A percentile compares a stretch with the other conserved stretches of the same genome.
Conservation (phyloP, 1,140 invertebrate genomes). For the Penaeus vannamei region DNA sequence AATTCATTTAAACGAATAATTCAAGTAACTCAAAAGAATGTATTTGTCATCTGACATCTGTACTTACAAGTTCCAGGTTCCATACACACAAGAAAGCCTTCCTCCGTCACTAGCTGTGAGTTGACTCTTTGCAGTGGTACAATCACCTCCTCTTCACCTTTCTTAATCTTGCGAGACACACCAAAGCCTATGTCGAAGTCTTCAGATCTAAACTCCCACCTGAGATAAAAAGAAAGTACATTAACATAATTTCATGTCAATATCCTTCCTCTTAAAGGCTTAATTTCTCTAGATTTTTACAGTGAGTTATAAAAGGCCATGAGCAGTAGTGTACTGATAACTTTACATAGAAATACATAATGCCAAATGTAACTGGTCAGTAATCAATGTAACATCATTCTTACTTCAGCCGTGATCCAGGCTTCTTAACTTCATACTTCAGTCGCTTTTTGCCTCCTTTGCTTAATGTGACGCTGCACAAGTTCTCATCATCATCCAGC, state of each 20-base stretch:
- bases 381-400: not conserved
- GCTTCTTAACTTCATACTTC: slow-evolving; percentile 55
- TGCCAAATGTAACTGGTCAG: too few relatives aligned
- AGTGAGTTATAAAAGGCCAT: too few relatives aligned
- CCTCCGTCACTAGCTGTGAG: slow-evolving; percentile 59
- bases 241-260: too few relatives aligned
- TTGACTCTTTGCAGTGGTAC: slow-evolving; percentile 60
- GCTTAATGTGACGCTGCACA: slow-evolving; percentile 38
- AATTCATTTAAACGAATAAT: not conserved
- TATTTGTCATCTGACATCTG: not conserved
- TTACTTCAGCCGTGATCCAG: slow-evolving; percentile 54
- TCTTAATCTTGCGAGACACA: slow-evolving; percentile 50
- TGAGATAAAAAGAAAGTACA: not conserved
- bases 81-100: slow-evolving; percentile 51
- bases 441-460: slow-evolving; percentile 61
- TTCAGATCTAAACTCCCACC: slow-evolving; percentile 58
- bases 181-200: slow-evolving; percentile 62
- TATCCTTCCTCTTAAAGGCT: too few relatives aligned
- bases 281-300: too few relatives aligned
- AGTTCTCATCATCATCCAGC: slow-evolving; percentile 36
- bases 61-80: slow-evolving; percentile 61
- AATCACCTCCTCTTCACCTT: slow-evolving; percentile 51
- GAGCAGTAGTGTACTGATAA: too few relatives aligned
- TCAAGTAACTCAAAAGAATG: not conserved
- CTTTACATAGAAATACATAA: too few relatives aligned